Conservation (phyloP, 1,140 invertebrate genomes). For the Anastrepha ludens region DNA sequence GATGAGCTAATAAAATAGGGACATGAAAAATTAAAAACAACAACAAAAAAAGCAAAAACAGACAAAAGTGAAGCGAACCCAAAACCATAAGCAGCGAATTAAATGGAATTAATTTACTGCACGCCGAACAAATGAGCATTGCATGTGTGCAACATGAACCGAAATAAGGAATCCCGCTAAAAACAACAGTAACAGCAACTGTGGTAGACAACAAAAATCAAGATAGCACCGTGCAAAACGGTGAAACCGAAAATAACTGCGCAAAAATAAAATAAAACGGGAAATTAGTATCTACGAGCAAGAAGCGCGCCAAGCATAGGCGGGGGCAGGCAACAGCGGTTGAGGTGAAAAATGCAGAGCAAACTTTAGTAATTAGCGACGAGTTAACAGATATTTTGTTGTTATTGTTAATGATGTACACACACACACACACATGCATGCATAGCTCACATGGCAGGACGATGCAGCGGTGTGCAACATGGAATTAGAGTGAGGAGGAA, state of each 20-base stretch:
- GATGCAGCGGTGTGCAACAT: not conserved
- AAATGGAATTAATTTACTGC: conserved; percentile 45
- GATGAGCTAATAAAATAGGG: too few relatives aligned
- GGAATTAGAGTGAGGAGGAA: not conserved
- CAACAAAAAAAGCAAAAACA: not conserved
- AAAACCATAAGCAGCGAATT: conserved; percentile 32
- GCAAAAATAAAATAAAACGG: conserved; percentile 45
- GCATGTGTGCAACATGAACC: conserved; percentile 15
- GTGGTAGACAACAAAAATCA: conserved; percentile 50
- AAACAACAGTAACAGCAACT: not conserved
- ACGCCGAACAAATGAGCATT: conserved; percentile 30
- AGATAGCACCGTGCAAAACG: not conserved
- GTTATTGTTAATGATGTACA: conserved; percentile 25
- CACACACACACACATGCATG: too few relatives aligned
- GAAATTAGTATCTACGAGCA: conserved; percentile 57
- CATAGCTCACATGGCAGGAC: not conserved
- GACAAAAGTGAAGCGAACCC: not conserved
- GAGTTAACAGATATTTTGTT: conserved; percentile 67
- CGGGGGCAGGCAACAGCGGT: conserved; percentile 47
- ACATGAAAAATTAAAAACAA: not conserved
- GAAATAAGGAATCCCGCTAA: conserved; percentile 1
- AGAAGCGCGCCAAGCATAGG: conserved; percentile 52
- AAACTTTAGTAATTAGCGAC: conserved; percentile 73
- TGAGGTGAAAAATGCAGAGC: conserved; percentile 61
- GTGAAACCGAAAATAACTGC: conserved; percentile 39